Evolutionary conservation across 2,797 vertebrate genomes (phyloP).

Genomic region (Peromyscus attwateri): DNA sequence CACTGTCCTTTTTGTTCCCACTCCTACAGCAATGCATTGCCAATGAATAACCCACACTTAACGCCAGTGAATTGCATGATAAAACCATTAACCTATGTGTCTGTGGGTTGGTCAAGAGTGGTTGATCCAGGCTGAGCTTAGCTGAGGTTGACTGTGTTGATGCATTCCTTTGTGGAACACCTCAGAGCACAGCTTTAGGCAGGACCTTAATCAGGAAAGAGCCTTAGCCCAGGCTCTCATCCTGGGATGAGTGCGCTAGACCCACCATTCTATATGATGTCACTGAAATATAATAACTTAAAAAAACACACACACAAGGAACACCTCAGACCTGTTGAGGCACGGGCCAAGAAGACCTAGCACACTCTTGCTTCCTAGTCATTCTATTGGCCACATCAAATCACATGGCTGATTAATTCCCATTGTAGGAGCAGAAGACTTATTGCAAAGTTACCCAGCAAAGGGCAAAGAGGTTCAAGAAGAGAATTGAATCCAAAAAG

Average conservation of each 20-base stretch:
- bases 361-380: background rate
- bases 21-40: background rate
- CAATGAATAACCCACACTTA: background rate
- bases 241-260: background rate
- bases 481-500: background rate
- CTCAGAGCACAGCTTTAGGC: background rate
- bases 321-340: background rate
- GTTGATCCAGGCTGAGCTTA: background rate
- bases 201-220: background rate
- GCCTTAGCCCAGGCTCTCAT: background rate
- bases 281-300: background rate
- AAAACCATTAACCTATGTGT: background rate
- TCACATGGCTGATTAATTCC: background rate
- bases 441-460: background rate
- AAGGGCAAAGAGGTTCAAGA: background rate
- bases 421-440: background rate
- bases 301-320: background rate
- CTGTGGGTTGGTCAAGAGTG: background rate
- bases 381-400: constrained; percentile 25
- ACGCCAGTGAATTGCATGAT: background rate
- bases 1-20: background rate
- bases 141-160: background rate
- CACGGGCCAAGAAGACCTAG: background rate
- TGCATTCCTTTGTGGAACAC: background rate
- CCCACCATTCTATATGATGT: background rate